Conservation (phyloP, 2,113 vertebrate species). For the Ascaphus truei region DNA sequence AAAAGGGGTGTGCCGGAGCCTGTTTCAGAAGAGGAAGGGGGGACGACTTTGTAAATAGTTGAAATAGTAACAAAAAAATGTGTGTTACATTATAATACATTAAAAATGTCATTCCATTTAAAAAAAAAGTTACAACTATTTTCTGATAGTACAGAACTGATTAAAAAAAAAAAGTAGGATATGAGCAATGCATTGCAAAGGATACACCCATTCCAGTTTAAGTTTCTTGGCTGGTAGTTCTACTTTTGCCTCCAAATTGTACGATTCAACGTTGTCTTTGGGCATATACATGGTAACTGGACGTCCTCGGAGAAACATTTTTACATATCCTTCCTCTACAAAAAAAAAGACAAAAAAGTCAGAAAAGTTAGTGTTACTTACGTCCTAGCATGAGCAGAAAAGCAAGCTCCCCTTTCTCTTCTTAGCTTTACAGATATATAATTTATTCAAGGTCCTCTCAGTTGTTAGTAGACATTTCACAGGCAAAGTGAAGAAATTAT, state of each 20-base stretch:
- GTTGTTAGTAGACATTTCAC: background rate
- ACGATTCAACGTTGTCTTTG: slow-evolving; percentile 89
- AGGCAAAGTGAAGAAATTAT: background rate
- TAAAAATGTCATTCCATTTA: too few relatives aligned
- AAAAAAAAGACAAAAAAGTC: slow-evolving; percentile 53
- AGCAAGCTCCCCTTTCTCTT: too few relatives aligned
- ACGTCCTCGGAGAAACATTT: slow-evolving; percentile 96
- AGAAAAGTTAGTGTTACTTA: slow-evolving; percentile 42
- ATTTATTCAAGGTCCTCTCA: background rate
- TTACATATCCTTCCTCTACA: slow-evolving; percentile 96
- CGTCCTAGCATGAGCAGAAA: fast-evolving
- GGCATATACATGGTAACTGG: slow-evolving; percentile 98
- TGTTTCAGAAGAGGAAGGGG: too few relatives aligned
- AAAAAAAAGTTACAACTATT: too few relatives aligned
- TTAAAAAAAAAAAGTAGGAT: too few relatives aligned
- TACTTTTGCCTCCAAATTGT: slow-evolving; percentile 85
- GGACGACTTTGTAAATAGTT: too few relatives aligned
- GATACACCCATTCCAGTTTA: slow-evolving; percentile 99
- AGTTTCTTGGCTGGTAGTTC: slow-evolving; percentile 87
- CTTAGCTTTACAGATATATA: too few relatives aligned
- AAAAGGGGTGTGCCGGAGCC: too few relatives aligned
- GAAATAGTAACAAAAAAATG: too few relatives aligned
- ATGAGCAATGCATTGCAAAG: too few relatives aligned
- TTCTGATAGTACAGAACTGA: too few relatives aligned
- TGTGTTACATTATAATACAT: too few relatives aligned